These are phyloP conservation scores for Diploptera punctata DNA, from an alignment of 2,888 invertebrate genomes.

Conservation along the genomic window DNA sequence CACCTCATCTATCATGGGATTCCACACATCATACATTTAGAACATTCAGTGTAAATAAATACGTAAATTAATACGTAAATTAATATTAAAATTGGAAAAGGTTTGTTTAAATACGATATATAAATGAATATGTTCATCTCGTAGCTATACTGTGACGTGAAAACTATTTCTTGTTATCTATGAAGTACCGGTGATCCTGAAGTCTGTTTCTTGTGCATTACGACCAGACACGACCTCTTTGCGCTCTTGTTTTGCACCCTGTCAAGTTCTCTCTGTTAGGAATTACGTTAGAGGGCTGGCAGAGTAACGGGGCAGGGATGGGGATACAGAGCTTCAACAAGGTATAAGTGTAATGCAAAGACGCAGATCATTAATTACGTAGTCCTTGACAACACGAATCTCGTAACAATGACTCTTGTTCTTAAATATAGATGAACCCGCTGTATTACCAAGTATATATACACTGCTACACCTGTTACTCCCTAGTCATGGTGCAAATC, in stretches of 20 bases:
- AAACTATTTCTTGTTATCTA: neutral
- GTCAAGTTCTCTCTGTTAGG: slow-evolving; percentile 12
- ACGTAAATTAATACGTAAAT: too few species aligned
- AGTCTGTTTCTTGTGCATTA: neutral
- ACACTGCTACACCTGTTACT: too few species aligned
- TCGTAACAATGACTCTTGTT: slow-evolving; percentile 10
- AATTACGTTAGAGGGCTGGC: neutral
- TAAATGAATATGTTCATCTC: neutral
- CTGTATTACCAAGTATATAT: too few species aligned
- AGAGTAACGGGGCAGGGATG: neutral
- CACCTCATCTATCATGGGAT: too few species aligned
- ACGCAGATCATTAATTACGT: slow-evolving; percentile 17
- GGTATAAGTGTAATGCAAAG: slow-evolving; percentile 14
- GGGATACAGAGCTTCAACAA: neutral
- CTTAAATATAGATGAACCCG: slow-evolving; percentile 21
- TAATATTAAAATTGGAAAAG: too few species aligned
- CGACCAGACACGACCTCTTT: neutral
- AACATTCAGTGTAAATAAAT: too few species aligned
- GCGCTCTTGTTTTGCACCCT: slow-evolving; percentile 19
- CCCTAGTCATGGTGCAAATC: too few species aligned
- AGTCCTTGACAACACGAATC: neutral
- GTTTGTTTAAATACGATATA: too few species aligned
- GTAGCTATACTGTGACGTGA: neutral
- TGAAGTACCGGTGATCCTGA: neutral
- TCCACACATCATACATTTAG: too few species aligned